Conservation (phyloP, 1,140 invertebrate species). For the Trachymyrmex septentrionalis region DNA sequence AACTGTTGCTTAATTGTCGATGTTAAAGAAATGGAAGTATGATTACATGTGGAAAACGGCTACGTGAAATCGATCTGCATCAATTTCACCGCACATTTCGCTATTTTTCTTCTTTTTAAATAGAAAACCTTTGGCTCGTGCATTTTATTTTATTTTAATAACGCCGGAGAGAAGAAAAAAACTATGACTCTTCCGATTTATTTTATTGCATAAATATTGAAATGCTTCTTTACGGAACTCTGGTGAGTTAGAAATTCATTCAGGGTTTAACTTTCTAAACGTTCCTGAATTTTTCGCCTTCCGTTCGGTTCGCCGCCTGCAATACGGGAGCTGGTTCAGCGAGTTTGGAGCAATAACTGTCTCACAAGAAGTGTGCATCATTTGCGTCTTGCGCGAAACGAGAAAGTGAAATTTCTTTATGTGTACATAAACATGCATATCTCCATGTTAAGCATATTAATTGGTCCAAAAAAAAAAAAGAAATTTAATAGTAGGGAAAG, state of each 20-base stretch:
- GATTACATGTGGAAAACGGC: not conserved
- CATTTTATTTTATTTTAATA: slow-evolving; percentile 7
- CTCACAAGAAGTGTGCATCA: slow-evolving; percentile 29
- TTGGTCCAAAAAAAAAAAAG: slow-evolving; percentile 13
- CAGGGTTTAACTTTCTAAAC: slow-evolving; percentile 66
- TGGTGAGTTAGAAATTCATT: slow-evolving; percentile 60
- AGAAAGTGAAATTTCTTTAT: slow-evolving; percentile 51
- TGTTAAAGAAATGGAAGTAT: not conserved
- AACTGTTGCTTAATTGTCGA: slow-evolving; percentile 21
- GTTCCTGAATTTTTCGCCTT: slow-evolving; percentile 61
- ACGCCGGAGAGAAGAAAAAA: not conserved
- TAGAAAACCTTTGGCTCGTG: not conserved
- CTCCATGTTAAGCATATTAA: not conserved
- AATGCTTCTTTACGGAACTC: not conserved
- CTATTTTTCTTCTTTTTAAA: not conserved
- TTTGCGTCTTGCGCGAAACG: not conserved
- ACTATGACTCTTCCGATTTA: not conserved
- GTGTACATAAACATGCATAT: slow-evolving; percentile 30
- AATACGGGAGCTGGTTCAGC: slow-evolving; percentile 45
- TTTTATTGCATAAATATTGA: slow-evolving; percentile 8
- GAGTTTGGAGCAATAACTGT: slow-evolving; percentile 17
- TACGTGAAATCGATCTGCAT: not conserved
- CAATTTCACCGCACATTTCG: not conserved
- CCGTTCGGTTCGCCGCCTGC: slow-evolving; percentile 35
- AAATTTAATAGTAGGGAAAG: not conserved